Conservation (phyloP, 2,113 vertebrate genomes). For the Sinocyclocheilus anshuiensis region DNA sequence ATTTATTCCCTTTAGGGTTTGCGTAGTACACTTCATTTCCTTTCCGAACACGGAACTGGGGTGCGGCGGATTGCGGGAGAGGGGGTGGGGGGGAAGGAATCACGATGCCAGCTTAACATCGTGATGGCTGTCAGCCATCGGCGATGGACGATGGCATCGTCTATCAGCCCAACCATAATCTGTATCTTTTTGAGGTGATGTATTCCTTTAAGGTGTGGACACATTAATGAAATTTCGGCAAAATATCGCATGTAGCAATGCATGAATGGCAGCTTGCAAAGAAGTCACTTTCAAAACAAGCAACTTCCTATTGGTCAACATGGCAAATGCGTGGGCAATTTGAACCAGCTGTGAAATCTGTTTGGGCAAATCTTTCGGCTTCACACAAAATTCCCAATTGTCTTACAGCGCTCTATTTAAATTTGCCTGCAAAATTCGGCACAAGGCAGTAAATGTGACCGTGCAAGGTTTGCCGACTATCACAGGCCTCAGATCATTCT, state of each 20-base stretch:
- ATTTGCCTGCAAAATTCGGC: not conserved
- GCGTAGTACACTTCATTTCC: no score
- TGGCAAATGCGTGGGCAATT: not conserved
- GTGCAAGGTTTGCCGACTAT: not conserved
- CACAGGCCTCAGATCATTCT: constrained; percentile 15
- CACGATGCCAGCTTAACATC: no score
- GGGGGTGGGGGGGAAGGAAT: no score
- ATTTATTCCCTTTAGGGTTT: no score
- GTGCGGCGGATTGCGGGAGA: no score
- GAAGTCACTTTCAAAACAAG: not conserved
- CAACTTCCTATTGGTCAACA: not conserved
- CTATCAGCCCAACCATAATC: no score
- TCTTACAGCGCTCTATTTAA: not conserved
- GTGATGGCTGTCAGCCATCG: no score
- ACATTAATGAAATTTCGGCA: not conserved
- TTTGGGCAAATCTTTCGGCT: not conserved
- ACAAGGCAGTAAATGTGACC: not conserved
- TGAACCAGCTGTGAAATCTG: not conserved
- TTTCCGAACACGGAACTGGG: no score
- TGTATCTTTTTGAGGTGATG: no score
- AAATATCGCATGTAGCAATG: not conserved
- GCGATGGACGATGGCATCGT: no score
- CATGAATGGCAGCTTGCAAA: not conserved
- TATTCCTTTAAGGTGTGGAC: not conserved
- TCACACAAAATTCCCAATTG: not conserved